A percentile compares a stretch with the other conserved stretches of the same genome.
These are phyloP conservation scores for Stenotaenia linearis DNA, from an alignment of 2,888 invertebrate genomes.

Conservation along the genomic window DNA sequence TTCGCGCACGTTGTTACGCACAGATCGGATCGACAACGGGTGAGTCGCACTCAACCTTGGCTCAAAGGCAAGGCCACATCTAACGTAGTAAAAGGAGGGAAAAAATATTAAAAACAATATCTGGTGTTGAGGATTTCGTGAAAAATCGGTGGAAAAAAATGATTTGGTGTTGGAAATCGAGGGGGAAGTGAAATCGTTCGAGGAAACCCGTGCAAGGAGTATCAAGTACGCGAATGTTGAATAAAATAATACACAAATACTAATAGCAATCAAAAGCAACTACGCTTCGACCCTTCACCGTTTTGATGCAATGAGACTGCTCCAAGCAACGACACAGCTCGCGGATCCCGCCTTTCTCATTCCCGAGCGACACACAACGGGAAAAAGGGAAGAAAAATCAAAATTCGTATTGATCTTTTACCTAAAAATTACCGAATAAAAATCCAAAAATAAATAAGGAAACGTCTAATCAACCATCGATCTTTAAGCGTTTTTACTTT, in stretches of 20 bases:
- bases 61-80: neutral
- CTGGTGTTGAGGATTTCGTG: too few species aligned
- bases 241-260: neutral
- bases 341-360: neutral
- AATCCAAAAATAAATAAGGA: neutral
- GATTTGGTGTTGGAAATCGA: too few species aligned
- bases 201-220: too few species aligned
- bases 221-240: too few species aligned
- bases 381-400: neutral
- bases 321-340: neutral
- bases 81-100: neutral
- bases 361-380: neutral
- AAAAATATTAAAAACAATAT: neutral
- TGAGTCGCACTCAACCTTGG: neutral
- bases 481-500: neutral
- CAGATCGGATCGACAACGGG: neutral
- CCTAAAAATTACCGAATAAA: neutral
- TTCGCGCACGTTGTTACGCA: neutral
- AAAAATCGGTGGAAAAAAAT: too few species aligned
- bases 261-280: neutral
- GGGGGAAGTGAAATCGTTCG: too few species aligned
- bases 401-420: neutral
- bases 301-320: neutral
- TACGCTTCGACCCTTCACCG: neutral
- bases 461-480: neutral